Evolutionary conservation across 2,888 invertebrate genomes (phyloP).

Genomic region (Loripinus fragilis): DNA sequence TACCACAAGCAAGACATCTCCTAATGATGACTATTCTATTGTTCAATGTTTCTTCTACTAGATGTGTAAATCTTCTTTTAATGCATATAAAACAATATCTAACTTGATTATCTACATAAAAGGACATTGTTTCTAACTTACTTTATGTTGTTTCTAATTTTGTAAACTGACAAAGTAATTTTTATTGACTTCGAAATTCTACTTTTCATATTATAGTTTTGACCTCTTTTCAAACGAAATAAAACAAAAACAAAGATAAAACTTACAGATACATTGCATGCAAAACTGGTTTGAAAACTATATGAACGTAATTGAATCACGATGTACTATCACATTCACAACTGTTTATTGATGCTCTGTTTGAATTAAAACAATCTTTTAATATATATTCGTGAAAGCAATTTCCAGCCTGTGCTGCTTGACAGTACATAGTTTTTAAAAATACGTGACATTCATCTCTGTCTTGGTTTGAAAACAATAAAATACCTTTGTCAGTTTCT

Average conservation of each 20-base stretch:
- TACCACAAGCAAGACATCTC: background rate
- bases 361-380: background rate
- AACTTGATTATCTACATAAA: background rate
- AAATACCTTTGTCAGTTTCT: conserved; percentile 11
- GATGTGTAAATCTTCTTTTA: background rate
- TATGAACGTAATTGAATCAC: too few species aligned
- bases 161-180: background rate
- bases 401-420: background rate
- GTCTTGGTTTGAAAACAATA: conserved; percentile 5
- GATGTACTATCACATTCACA: background rate
- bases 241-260: too few species aligned
- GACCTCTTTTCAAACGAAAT: too few species aligned
- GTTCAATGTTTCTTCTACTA: background rate
- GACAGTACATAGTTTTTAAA: background rate
- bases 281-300: background rate
- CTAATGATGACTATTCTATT: background rate
- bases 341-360: too few species aligned
- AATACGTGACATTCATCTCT: background rate
- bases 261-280: too few species aligned
- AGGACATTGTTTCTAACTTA: background rate
- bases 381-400: conserved; percentile 10
- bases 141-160: background rate
- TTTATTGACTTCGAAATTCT: too few species aligned
- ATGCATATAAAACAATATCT: background rate
- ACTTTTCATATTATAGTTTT: too few species aligned